Conservation (phyloP, 2,888 invertebrate species). For the Ditula angustiorana region DNA sequence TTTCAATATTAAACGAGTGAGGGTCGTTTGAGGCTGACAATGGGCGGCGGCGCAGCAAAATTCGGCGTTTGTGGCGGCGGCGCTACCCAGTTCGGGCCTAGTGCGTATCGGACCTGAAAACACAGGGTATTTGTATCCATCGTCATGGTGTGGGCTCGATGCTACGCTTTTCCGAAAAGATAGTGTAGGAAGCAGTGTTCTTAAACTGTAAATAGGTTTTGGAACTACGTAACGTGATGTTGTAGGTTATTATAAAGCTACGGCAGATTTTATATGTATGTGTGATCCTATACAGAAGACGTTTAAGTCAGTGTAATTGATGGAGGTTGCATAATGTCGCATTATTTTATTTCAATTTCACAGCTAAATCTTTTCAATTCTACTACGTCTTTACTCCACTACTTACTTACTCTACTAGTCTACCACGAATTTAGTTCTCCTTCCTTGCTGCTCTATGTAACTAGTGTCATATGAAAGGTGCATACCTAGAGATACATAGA, state of each 20-base stretch:
- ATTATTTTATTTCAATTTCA: no score
- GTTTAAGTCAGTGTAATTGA: no score
- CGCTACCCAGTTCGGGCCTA: slow-evolving; percentile 42
- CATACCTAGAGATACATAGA: no score
- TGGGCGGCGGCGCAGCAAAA: slow-evolving; percentile 56
- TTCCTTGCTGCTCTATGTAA: not conserved
- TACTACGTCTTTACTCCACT: no score
- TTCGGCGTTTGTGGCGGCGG: slow-evolving; percentile 61
- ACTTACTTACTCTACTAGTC: no score
- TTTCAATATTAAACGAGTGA: slow-evolving; percentile 61
- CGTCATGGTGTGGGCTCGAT: not conserved
- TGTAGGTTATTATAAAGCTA: no score
- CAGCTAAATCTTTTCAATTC: no score
- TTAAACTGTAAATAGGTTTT: not conserved
- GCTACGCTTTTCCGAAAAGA: not conserved
- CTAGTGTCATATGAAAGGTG: not conserved
- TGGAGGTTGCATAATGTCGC: no score
- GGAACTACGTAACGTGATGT: no score
- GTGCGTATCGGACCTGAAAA: slow-evolving; percentile 46
- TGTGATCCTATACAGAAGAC: no score
- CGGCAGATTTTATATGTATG: no score
- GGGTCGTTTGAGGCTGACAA: slow-evolving; percentile 70
- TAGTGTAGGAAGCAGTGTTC: not conserved
- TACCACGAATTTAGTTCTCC: no score
- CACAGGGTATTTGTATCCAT: not conserved